Base-by-base conservation (phyloP, 2,113 vertebrate species). In the Pogonocichla stellata region DNA sequence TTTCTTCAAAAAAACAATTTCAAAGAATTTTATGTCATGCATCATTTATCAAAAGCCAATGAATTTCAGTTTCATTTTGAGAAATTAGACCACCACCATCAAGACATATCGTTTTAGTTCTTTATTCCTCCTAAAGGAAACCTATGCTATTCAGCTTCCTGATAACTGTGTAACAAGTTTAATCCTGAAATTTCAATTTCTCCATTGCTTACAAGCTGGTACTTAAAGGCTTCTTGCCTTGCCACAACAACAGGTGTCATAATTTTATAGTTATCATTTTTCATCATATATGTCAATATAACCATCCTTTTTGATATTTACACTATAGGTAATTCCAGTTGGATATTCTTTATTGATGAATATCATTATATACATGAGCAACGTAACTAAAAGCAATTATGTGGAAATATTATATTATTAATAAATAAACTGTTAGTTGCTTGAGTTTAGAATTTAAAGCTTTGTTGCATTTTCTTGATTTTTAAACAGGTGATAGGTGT, bases 401-500 rank as follows among this genome's bases (percentile, higher is more conserved):
- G 14, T 53, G 22, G 47, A 48, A 62, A 34, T 83, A 47, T 25
- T 29, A 17, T 33, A 17, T 33, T 47, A 77, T 47, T 43, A 93
- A 58, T 33, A 80, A 62, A 56, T 58, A 80, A 80, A 73, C 4
- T 64, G 10, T 42, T 66, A 43, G 1, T 26, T 75, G 22, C 3
- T 81, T 87, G 48, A 40, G 53, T 80, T 56, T 67, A 71, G 9
- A 74, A 77, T 91, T 64, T 80, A 80, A 70, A 66, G 4, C 7
- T 94, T 13, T 31, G 4, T 95, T 17, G 2, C 86, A 43, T 80
- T 40, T 40, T 96, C 48, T 97, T 8, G 31, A 77, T 80, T 79
- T 77, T 92, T 15, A 56, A 20, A 34, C 78, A 99, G 98, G 98
- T 72, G 56, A 80, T 7, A 70, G 86, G 57, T 99, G 98, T 95